Evolutionary conservation across 2,797 vertebrate genomes (phyloP).

Genomic region (Coccyzus lansbergi): DNA sequence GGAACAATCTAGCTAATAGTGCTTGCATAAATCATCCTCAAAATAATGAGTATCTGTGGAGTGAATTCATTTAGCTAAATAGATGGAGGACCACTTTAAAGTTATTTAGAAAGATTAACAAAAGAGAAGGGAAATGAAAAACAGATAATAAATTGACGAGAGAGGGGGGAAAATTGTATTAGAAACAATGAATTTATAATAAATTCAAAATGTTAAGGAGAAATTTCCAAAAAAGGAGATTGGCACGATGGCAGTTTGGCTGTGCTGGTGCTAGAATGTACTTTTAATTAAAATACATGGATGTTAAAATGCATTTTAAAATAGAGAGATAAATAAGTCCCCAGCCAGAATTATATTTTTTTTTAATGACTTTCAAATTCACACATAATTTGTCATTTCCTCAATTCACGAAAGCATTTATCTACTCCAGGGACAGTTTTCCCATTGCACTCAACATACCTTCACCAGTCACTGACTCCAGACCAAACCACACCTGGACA

Average conservation of each 20-base stretch:
- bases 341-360: neutral
- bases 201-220: neutral
- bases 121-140: constrained; percentile 51
- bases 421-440: neutral
- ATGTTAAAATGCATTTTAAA: neutral
- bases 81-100: constrained; percentile 43
- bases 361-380: neutral
- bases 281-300: constrained; percentile 64
- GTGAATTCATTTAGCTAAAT: constrained; percentile 35
- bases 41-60: constrained; percentile 50
- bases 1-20: constrained; percentile 44
- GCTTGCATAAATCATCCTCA: constrained; percentile 34
- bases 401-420: neutral
- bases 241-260: constrained; percentile 29
- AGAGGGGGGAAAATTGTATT: neutral
- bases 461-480: neutral
- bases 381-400: neutral
- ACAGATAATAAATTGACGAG: constrained; percentile 27
- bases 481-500: no score
- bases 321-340: constrained; percentile 22
- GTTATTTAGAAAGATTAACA: constrained; percentile 52
- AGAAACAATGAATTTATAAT: constrained; percentile 38
- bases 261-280: constrained; percentile 46
- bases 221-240: constrained; percentile 25
- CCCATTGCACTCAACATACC: neutral